These are phyloP conservation scores for Sweltsa coloradensis DNA, from an alignment of 1,140 invertebrate genomes.

Conservation along the genomic window DNA sequence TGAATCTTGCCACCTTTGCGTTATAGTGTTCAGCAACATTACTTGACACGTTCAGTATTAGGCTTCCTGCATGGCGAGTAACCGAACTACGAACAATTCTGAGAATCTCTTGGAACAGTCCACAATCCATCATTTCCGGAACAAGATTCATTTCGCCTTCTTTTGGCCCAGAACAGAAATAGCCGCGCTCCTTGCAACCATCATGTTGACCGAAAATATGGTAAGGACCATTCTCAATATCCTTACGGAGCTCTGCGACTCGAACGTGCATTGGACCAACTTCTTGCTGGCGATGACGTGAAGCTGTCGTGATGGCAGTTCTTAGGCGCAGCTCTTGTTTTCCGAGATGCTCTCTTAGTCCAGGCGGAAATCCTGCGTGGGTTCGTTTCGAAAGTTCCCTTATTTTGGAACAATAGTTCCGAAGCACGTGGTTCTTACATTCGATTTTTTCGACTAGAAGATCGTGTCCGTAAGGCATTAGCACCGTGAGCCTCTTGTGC, in stretches of 20 bases:
- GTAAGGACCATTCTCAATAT: slow-evolving; percentile 3
- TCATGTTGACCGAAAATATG: slow-evolving; percentile 6
- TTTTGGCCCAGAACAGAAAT: slow-evolving; percentile 1
- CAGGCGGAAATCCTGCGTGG: background rate
- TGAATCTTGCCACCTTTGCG: background rate
- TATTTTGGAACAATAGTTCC: slow-evolving; percentile 12
- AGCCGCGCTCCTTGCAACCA: slow-evolving; percentile 2
- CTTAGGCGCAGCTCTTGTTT: background rate
- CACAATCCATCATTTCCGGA: background rate
- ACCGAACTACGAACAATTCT: background rate
- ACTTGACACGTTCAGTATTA: background rate
- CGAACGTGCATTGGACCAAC: background rate
- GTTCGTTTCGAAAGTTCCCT: slow-evolving; percentile 4
- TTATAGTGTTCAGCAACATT: slow-evolving; percentile 1
- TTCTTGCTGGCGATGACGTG: background rate
- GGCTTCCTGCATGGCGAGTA: background rate
- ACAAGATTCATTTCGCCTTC: slow-evolving; percentile 2
- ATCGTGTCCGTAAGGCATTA: slow-evolving; percentile 13
- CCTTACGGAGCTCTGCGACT: background rate
- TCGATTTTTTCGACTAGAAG: slow-evolving; percentile 21
- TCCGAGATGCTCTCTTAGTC: background rate
- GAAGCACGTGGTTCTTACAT: slow-evolving; percentile 16
- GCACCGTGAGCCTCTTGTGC: slow-evolving; percentile 17
- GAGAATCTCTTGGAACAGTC: slow-evolving; percentile 2
- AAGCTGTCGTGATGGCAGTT: background rate